Percentiles rank a stretch among this genome's conserved stretches.
Conservation (phyloP, 2,797 vertebrate species). For the Mormyrops boulengeri region DNA sequence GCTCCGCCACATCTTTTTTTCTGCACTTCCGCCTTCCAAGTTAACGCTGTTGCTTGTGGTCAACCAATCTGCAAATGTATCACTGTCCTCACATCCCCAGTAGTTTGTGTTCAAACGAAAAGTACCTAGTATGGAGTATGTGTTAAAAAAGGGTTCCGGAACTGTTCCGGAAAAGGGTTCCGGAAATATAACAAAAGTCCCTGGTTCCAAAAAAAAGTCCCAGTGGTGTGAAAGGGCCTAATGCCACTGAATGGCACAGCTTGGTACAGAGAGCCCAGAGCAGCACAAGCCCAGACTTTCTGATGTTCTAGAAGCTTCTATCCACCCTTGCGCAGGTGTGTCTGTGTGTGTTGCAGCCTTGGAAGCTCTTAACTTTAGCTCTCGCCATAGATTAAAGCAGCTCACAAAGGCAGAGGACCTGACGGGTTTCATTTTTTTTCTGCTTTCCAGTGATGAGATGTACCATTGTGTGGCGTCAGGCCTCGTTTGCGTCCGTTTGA, state of each 20-base stretch:
- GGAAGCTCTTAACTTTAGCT: constrained; percentile 2
- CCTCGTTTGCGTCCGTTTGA: background rate
- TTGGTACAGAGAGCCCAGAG: background rate
- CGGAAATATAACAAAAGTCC: background rate
- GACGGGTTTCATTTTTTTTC: background rate
- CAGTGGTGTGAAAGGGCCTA: background rate
- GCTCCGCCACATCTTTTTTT: background rate
- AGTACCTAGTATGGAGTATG: background rate
- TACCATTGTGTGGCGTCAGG: background rate
- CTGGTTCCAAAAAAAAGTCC: background rate
- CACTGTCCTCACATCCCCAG: background rate
- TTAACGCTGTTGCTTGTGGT: background rate
- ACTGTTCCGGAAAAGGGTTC: background rate
- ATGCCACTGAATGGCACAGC: background rate
- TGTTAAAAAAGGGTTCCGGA: background rate
- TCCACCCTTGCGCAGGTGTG: background rate
- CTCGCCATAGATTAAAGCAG: background rate
- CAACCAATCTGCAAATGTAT: background rate
- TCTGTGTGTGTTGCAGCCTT: background rate
- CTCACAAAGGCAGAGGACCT: background rate
- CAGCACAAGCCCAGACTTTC: background rate
- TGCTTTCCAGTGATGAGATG: background rate
- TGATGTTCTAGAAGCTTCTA: background rate
- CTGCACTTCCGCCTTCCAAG: background rate
- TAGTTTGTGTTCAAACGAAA: background rate